Percentiles rank a stretch among this genome's conserved stretches.
Evolutionary conservation across 2,888 invertebrate species (phyloP).

Genomic region (Ischnus inquisitorius): DNA sequence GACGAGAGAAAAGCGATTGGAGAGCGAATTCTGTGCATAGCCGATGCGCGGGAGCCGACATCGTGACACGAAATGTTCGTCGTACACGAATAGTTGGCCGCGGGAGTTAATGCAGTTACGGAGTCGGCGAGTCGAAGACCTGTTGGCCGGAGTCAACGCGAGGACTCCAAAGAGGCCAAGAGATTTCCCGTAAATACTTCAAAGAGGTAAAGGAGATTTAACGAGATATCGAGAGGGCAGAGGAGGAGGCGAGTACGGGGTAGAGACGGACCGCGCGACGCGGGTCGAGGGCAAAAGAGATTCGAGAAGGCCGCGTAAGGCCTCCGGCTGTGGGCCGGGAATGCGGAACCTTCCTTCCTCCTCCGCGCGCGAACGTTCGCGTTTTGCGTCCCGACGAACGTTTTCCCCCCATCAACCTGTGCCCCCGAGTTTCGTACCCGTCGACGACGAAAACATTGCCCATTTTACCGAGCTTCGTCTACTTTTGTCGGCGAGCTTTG

Average conservation of each 20-base stretch:
- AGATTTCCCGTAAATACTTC: slow-evolving; percentile 71
- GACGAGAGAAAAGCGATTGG: slow-evolving; percentile 10
- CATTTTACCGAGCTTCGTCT: no score
- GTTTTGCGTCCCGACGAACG: slow-evolving; percentile 18
- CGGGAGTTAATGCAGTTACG: slow-evolving; percentile 2
- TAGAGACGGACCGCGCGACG: slow-evolving; percentile 49
- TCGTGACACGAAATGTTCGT: not conserved
- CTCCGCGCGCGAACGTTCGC: slow-evolving; percentile 60
- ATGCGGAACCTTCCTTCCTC: slow-evolving; percentile 82
- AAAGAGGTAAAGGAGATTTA: slow-evolving; percentile 65
- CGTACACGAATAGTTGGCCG: not conserved
- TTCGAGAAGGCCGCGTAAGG: slow-evolving; percentile 75
- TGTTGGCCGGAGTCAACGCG: not conserved
- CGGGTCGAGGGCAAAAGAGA: slow-evolving; percentile 67
- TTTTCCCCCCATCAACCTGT: slow-evolving; percentile 26
- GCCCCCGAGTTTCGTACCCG: not conserved
- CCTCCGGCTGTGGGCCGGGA: slow-evolving; percentile 84
- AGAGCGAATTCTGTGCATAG: slow-evolving; percentile 1
- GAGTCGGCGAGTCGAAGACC: slow-evolving; percentile 41
- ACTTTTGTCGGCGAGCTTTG: no score
- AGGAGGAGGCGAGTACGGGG: slow-evolving; percentile 30
- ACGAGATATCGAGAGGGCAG: slow-evolving; percentile 63
- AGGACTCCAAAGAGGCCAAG: slow-evolving; percentile 67
- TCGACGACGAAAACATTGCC: no score
- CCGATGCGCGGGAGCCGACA: not conserved